Evolutionary conservation across 2,797 vertebrate genomes (phyloP), one percentile per base, ranked within the genome.

Genomic region (Aythya fuligula): DNA sequence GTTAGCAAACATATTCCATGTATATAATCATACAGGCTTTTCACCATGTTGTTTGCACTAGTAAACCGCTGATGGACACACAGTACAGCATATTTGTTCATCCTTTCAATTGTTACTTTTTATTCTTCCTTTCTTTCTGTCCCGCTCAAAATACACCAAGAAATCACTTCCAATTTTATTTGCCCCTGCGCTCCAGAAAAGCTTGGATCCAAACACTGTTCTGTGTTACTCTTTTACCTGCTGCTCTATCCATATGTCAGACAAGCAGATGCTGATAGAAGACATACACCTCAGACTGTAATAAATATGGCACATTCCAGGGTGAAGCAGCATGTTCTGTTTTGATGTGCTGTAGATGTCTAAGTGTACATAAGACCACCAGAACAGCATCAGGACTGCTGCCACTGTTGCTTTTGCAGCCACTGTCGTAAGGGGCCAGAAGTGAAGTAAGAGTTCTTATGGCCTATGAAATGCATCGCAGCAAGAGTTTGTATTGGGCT

Each of bases 201-300:
- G 43, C 13, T 21, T 61, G 14, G 17, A 79, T 81, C 32, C 41
- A 83, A 67, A 69, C 18, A 54, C 45, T 53, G 9, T 14, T 34
- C 4, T 57, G 34, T 51, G 7, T 32, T 32, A 47, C 8, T 27
- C n/a, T 75, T 74, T 54, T 41, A 78, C 38, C 39, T 25, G 15
- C 20, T 53, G 32, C 7, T 66, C 64, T 61, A 45, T 18, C 11
- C 57, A 85, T 0, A 1, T 45, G 62, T 2, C 1, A 1, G 43
- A 71, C 51, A 77, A 61, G 27, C 32, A 20, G 11, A 58, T 32
- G 14, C 41, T 3, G 3, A 76, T 11, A 74, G 43, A 39, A 87
- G 36, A 67, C 22, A 53, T 73, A 45, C 4, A 56, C 15, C 41
- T 60, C 32, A 28, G 54, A 58, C 30, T 61, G 21, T 0, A 2